Evolutionary conservation across 2,888 invertebrate species (phyloP), one percentile per base, ranked within the genome.

Genomic region (Thera britannica): DNA sequence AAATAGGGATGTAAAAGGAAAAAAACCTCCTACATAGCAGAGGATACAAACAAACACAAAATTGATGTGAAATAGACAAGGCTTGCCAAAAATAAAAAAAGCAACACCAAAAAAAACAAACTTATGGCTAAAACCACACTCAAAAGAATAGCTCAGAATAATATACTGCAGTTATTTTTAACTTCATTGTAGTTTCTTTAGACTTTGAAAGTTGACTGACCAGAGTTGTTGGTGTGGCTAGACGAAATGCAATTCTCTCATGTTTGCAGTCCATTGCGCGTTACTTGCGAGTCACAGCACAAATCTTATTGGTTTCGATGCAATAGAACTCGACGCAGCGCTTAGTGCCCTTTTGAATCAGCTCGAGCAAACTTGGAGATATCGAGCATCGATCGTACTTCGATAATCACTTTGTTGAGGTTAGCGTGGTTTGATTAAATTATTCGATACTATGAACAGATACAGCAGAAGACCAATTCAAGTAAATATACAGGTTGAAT

Each of bases 291-390:
- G 57, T 52, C 58, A 23, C 35, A 34, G 60, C 62, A 52, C 59
- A 60, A 60, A 56, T 63, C 54, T 12, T 66, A 58, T 48, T 61
- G 60, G 63, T 70, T 59, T 63, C 52, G 41, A 56, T 58, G 63
- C 70, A 70, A 58, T 70, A 11, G 56, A 64, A 44, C 41, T 54
- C 49, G 64, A 52, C 59, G 48, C 58, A 62, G 58, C 57, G 49
- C 62, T 64, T 59, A 70, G 68, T 70, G 62, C 70, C 70, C 68
- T 62, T 55, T 68, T 51, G 66, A 60, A 63, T 64, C 56, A 23
- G 41, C 61, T 56, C 41, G 44, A 38, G 46, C 60, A 48, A 64
- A 70, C 64, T 70, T 58, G 46, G 44, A 48, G 55, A 55, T 61
- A 60, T 65, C 46, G 38, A 35, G 38, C 54, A 55, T 49, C 23